Conservation (phyloP, 2,797 vertebrate genomes). For the Scolopax bukidnonensis region DNA sequence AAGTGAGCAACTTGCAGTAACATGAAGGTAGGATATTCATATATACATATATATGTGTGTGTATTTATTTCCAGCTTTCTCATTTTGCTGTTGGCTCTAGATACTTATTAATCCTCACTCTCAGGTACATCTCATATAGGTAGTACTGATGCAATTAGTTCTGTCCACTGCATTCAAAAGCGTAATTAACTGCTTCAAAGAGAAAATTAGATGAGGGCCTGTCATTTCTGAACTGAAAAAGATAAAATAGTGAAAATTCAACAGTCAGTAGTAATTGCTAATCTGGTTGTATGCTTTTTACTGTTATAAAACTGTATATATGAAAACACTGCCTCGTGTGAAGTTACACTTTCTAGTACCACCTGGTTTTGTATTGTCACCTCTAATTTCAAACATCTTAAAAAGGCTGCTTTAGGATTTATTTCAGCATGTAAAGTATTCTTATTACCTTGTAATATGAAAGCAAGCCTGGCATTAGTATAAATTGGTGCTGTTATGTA, state of each 20-base stretch:
- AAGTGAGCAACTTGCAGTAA: background rate
- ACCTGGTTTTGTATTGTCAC: background rate
- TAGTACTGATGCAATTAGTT: background rate
- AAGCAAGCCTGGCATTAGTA: background rate
- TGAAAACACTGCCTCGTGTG: background rate
- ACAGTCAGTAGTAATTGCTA: background rate
- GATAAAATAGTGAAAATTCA: background rate
- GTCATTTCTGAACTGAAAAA: background rate
- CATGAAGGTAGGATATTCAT: accelerated
- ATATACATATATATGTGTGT: too few relatives aligned
- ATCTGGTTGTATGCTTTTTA: background rate
- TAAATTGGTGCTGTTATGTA: background rate
- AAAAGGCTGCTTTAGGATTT: background rate
- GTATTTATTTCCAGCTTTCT: background rate
- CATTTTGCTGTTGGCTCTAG: background rate
- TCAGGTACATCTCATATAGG: background rate
- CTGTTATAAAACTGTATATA: background rate
- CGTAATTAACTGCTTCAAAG: background rate
- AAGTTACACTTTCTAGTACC: background rate
- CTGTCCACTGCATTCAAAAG: background rate
- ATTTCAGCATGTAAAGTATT: background rate
- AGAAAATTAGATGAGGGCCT: background rate
- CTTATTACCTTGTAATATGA: background rate
- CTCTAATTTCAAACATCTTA: background rate
- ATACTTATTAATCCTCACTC: background rate